Evolutionary conservation across 2,888 invertebrate species (phyloP), one percentile per base, ranked within the genome.

Genomic region (Notodonta dromedarius): DNA sequence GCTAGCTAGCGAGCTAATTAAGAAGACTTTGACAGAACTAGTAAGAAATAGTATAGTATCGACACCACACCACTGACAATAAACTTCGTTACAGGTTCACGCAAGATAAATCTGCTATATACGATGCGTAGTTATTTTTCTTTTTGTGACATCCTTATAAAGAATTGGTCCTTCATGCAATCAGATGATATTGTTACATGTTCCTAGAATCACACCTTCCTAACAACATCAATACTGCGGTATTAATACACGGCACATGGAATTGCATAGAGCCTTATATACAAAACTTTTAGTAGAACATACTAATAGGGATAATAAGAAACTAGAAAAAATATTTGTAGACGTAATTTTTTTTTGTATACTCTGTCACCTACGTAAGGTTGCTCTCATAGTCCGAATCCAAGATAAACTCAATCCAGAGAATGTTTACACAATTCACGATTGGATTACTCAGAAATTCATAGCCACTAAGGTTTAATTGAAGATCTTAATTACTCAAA

Each of bases 401-500:
- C 5, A 35, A 24, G 32, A 35, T 13, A 53, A 24, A 53, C 35
- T 4, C 16, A 16, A 50, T 16, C 35, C 13, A 44, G 61, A 68
- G 65, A 71, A 56, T 62, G 58, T 74, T 73, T 65, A 46, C 52
- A 61, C 60, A 70, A 59, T 69, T 77, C 65, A 69, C 65, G 69
- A 76, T 79, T 76, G 67, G 69, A 73, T 76, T 76, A 77, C 64
- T 70, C 60, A 63, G 61, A 64, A 65, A 73, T 76, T 77, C 66
- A 66, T 72, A 67, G 57, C 70, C 70, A 60, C 68, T 63, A 69
- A 62, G 65, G 65, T 71, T 70, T 69, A 65, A 71, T 73, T 78
- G 62, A 63, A 65, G 42, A 61, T 59, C 66, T 74, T 81, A 84
- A 85, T 86, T 84, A 78, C 67, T 86, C 84, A 85, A 86, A 85